Evolutionary conservation across 64 coral and sea anemone species (phyloP), one percentile per base, ranked within the genome.

Genomic region (Cladopsammia gracilis): DNA sequence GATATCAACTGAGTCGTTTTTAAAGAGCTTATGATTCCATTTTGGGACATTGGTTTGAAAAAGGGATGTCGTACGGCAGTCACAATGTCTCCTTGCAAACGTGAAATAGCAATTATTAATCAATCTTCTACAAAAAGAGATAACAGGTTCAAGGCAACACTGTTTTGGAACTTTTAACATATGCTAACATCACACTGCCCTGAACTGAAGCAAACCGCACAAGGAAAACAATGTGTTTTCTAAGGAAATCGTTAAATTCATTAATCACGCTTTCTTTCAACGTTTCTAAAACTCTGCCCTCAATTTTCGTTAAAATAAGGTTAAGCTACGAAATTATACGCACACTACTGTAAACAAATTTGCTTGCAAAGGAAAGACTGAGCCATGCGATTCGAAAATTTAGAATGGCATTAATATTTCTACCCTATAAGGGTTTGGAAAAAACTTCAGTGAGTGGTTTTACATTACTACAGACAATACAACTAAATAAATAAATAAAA

Each of bases 161-260:
- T 56, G 7, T 56, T 56, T 56, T 56, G 16, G 11, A 73, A 46
- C 42, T 46, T 45, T 73, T 73, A 12, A 43, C 9, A 0, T 3
- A 73, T 18, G 42, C 42, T 73, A 18, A 15, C 2, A 46, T 14
- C 66, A 70, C 62, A 23, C 18, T 7, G 5, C 26, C n/a, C 26
- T 3, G 10, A 13, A 12, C 45, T 75, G 14, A 51, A 18, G 11
- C 45, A 45, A 7, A 7, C 16, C 19, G 8, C 8, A n/a, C 1
- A 75, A 75, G 22, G 45, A 84, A 67, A 51, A 67, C 60, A 84
- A 68, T 1, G 62, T 84, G 80, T 84, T 84, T 51, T n/a, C 58
- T 18, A 14, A 59, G 58, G 8, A 82, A 64, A 82, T 82, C 8
- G 59, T 19, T n/a, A 47, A 84, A 68, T 49, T 67, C 10, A 64